Conservation (phyloP, 2,113 vertebrate species). For the Amazona vittata region DNA sequence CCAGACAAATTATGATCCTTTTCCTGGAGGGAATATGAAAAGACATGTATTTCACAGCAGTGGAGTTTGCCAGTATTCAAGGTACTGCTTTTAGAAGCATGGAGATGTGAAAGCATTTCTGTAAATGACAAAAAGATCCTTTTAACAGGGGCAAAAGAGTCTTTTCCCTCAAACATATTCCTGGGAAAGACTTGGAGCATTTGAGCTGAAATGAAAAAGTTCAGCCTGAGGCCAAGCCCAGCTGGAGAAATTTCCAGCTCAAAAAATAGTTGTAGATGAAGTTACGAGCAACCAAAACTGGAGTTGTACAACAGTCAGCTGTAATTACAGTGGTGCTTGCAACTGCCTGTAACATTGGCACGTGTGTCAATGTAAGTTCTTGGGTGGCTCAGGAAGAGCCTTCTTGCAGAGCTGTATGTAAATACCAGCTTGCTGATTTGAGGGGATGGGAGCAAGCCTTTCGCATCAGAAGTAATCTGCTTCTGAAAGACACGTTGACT, state of each 20-base stretch:
- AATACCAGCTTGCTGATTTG: not conserved
- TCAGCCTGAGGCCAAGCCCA: slow-evolving; percentile 32
- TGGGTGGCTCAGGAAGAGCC: not conserved
- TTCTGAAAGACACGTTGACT: not conserved
- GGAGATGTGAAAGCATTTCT: not conserved
- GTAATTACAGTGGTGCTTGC: not conserved
- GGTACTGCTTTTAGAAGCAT: slow-evolving; percentile 20
- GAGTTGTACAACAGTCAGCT: not conserved
- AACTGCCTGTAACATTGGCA: not conserved
- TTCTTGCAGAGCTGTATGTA: not conserved
- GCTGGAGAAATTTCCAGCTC: slow-evolving; percentile 13
- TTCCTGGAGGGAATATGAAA: not conserved
- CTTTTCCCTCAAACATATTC: not conserved
- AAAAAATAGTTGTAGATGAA: slow-evolving; percentile 43
- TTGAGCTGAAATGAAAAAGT: slow-evolving; percentile 29
- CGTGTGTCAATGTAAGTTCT: not conserved
- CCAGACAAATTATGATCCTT: not conserved
- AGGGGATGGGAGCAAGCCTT: not conserved
- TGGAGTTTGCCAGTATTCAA: not conserved
- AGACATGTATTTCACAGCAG: not conserved
- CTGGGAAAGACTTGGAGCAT: slow-evolving; percentile 2
- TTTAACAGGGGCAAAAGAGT: not conserved
- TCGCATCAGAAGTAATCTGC: not conserved
- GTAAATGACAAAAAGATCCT: slow-evolving; percentile 1
- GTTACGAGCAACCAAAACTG: slow-evolving; percentile 3